Evolutionary conservation across 2,797 vertebrate species (phyloP), one percentile per base, ranked within the genome.

Genomic region (Orientallactaga sibirica): DNA sequence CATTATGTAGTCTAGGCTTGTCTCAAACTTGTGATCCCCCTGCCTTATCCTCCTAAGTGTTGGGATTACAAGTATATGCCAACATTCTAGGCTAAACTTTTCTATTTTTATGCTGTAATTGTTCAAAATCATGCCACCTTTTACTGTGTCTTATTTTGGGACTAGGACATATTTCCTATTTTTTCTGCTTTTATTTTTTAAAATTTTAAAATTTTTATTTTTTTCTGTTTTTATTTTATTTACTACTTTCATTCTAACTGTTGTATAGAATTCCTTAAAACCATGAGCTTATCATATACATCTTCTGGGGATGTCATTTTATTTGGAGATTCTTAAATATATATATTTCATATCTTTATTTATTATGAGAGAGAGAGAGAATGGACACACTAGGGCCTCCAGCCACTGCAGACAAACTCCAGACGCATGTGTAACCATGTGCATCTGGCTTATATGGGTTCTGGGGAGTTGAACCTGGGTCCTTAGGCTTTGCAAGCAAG

Each of bases 291-390:
- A 91, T 94, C 90, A 84, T 87, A 93, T 33, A 58, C 25, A 75
- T 90, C 74, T 95, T 94, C 86, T 85, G 66, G 86, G 64, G 37
- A 84, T 41, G 78, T 61, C 9, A 77, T 77, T 90, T 94, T 78
- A 73, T 74, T 92, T 77, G 64, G 12, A 91, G n/a, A 58, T 48
- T 8, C 48, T 8, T 48, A 48, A 5, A 48, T 48, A 48, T 48
- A 48, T 48, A 48, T 48, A 48, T 48, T 48, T 48, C 43, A 48
- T 48, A 48, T 48, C 8, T 48, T 48, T 48, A 9, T 48, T 48
- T 48, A 48, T 48, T 48, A 48, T 48, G 48, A 48, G 48, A 48
- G 48, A 48, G 48, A 48, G 48, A 10, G 48, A 48, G 48, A 48
- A 48, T 48, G 48, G 48, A 48, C 48, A 48, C 48, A 48, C 48